Percentiles rank a stretch among this genome's conserved stretches.
phyloP scores from a whole-genome alignment of 2,113 vertebrate species.

The Corapipo altera region DNA sequence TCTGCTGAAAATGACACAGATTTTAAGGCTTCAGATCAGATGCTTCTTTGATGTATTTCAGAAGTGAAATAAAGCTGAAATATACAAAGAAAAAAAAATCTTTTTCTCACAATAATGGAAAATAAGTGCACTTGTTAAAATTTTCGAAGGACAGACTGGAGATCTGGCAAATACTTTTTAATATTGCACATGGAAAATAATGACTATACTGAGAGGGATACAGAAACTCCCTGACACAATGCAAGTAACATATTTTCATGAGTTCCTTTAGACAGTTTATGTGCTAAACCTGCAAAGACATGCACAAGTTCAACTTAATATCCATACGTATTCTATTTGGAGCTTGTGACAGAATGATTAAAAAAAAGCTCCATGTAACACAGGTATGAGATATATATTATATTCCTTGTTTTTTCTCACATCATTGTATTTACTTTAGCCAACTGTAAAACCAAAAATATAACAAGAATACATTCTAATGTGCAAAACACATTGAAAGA shows the following conservation, averaged over 20 bases:
- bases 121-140: not conserved
- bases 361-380: not conserved
- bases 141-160: not conserved
- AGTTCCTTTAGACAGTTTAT: conserved; percentile 19
- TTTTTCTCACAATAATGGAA: not conserved
- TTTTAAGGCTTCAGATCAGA: not conserved
- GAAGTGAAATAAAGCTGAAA: not conserved
- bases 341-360: not conserved
- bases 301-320: not conserved
- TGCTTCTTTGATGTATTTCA: not conserved
- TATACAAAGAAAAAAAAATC: not conserved
- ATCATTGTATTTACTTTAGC: not conserved
- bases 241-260: not conserved
- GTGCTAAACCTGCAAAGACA: conserved; percentile 17
- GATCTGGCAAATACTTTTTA: not conserved
- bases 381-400: not conserved
- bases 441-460: not conserved
- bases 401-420: not conserved
- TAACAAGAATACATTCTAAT: not conserved
- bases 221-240: not conserved
- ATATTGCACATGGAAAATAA: not conserved
- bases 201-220: not conserved
- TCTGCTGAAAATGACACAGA: not conserved
- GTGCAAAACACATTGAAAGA: not conserved
- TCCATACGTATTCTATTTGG: not conserved